A percentile compares a stretch with the other conserved stretches of the same genome.
phyloP scores from a whole-genome alignment of 2,113 vertebrate species.

The Taxidea taxus region DNA sequence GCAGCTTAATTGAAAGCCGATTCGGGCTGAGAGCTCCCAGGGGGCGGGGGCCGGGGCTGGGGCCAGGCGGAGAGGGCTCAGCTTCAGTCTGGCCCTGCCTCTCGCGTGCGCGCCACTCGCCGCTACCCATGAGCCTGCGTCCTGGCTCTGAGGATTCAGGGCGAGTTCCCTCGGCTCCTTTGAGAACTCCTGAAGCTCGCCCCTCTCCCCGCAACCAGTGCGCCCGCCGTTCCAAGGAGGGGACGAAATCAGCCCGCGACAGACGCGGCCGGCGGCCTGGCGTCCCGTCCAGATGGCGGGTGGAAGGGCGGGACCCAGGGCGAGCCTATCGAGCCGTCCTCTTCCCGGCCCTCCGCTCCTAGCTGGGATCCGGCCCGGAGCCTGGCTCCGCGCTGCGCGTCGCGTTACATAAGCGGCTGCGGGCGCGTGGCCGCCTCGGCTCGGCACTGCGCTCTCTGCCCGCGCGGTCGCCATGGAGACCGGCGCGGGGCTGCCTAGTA shows the following conservation, averaged over 20 bases:
- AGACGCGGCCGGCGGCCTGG: constrained; percentile 4
- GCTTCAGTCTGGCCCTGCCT: constrained; percentile 65
- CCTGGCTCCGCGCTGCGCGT: constrained; percentile 58
- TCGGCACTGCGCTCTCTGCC: constrained; percentile 68
- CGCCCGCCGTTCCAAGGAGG: neutral
- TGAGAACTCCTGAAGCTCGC: constrained; percentile 30
- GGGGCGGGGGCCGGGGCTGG: constrained; percentile 75
- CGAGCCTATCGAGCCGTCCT: constrained; percentile 2
- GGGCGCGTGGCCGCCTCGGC: constrained; percentile 77
- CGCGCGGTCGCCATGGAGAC: constrained; percentile 83
- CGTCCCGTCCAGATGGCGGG: neutral
- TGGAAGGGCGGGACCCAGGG: constrained; percentile 39
- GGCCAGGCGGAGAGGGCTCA: constrained; percentile 71
- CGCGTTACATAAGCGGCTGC: constrained; percentile 83
- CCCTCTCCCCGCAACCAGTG: neutral
- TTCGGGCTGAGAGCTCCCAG: constrained; percentile 85
- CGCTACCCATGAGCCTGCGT: neutral
- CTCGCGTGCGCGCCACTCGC: neutral
- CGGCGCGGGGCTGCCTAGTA: constrained; percentile 52
- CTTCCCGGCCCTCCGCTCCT: constrained; percentile 2
- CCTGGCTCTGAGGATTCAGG: constrained; percentile 42
- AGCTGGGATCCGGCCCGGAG: neutral
- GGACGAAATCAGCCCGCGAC: neutral
- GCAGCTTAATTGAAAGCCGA: constrained; percentile 88
- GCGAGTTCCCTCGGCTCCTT: neutral